A percentile compares a stretch with the other conserved stretches of the same genome.
phyloP scores from a whole-genome alignment of 2,797 vertebrate species.

The Sebastes vulpes region DNA sequence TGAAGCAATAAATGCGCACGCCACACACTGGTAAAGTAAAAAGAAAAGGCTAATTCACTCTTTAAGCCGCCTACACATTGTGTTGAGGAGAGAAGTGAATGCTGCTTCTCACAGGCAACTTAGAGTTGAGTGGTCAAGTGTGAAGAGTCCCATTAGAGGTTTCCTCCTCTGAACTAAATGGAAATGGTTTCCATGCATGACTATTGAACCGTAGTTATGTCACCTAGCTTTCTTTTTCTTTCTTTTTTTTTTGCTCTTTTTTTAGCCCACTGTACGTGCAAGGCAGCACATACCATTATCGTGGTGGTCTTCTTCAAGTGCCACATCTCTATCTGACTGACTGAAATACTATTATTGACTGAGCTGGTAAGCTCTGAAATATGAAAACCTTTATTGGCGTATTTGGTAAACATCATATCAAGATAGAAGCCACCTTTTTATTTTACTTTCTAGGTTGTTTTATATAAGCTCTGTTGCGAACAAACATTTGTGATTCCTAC shows the following conservation, averaged over 20 bases:
- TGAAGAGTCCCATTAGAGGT: slow-evolving; percentile 43
- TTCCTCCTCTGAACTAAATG: slow-evolving; percentile 2
- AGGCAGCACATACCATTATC: not conserved
- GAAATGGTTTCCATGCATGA: slow-evolving; percentile 10
- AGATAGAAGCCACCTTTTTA: not conserved
- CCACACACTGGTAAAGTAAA: slow-evolving; percentile 38
- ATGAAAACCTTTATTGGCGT: not conserved
- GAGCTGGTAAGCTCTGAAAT: not conserved
- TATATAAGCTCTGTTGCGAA: not conserved
- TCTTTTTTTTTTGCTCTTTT: not conserved
- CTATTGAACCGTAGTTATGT: not conserved
- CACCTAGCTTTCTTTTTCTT: not conserved
- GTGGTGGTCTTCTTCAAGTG: not conserved
- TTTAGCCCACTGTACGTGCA: not conserved
- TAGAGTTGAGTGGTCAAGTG: slow-evolving; percentile 56
- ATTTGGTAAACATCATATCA: not conserved
- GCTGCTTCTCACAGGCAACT: slow-evolving; percentile 32
- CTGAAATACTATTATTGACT: not conserved
- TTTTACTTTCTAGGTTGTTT: not conserved
- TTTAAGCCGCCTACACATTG: slow-evolving; percentile 43
- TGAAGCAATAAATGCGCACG: slow-evolving; percentile 64
- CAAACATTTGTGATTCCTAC: too few relatives aligned
- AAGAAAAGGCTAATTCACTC: slow-evolving; percentile 50
- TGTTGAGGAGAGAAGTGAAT: slow-evolving; percentile 42
- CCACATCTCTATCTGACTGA: not conserved